phyloP scores from a whole-genome alignment of 1,140 invertebrate species.

The Drosophila carrolli region DNA sequence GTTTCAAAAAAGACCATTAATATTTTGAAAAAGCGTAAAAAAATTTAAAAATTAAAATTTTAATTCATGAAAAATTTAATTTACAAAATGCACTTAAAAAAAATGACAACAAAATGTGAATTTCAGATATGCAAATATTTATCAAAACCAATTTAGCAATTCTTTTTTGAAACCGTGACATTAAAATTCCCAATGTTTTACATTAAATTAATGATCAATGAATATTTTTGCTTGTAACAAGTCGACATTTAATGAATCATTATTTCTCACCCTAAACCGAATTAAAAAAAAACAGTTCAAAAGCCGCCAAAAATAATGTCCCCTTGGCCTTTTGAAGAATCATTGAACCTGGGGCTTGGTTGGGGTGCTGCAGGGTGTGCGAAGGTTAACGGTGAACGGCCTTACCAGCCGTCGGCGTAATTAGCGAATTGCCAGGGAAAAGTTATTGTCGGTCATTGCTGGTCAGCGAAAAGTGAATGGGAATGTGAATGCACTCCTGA shows the following conservation, averaged over 20 bases:
- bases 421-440: conserved; percentile 56
- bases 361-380: conserved; percentile 16
- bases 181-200: neutral
- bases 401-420: conserved; percentile 45
- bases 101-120: neutral
- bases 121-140: neutral
- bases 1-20: neutral
- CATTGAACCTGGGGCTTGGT: conserved; percentile 50
- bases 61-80: neutral
- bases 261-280: conserved; percentile 15
- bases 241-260: conserved; percentile 15
- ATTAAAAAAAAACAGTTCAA: conserved; percentile 45
- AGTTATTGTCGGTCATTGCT: conserved; percentile 75
- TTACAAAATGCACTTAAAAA: neutral
- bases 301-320: conserved; percentile 36
- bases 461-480: conserved; percentile 38
- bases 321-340: conserved; percentile 9
- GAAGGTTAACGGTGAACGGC: conserved; percentile 73
- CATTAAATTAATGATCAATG: neutral
- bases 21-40: too few species aligned
- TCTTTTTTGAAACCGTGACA: too few species aligned
- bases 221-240: neutral
- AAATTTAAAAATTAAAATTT: neutral
- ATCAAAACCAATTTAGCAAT: too few species aligned
- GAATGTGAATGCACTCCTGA: conserved; percentile 37